Conservation (phyloP, 2,888 invertebrate genomes). For the Cephus sareptanus region DNA sequence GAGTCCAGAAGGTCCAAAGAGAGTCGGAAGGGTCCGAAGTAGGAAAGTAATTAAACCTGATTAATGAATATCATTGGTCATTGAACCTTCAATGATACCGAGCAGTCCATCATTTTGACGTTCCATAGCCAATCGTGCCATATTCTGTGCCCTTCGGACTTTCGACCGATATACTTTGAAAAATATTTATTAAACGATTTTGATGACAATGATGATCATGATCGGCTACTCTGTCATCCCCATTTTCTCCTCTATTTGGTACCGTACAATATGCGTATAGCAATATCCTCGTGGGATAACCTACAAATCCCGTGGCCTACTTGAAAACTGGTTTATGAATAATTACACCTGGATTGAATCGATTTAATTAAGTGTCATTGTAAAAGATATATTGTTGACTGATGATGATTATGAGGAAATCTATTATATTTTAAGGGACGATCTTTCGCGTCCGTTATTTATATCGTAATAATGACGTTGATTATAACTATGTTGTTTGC, state of each 20-base stretch:
- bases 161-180: background rate
- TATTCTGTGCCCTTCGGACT: background rate
- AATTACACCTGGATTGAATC: background rate
- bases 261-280: background rate
- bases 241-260: background rate
- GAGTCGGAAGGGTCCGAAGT: background rate
- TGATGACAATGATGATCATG: too few relatives aligned
- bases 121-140: background rate
- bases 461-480: background rate
- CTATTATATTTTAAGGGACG: background rate
- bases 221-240: too few relatives aligned
- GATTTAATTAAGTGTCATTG: background rate
- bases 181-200: background rate
- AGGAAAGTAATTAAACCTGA: background rate
- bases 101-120: background rate
- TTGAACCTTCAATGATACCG: background rate
- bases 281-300: background rate
- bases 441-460: background rate
- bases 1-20: background rate
- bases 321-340: background rate
- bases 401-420: background rate
- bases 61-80: background rate
- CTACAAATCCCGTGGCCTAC: background rate
- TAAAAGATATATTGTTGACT: background rate
- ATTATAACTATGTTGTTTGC: conserved; percentile 20